Base-by-base conservation (phyloP, 2,113 vertebrate species). In the Eurystomus gularis region DNA sequence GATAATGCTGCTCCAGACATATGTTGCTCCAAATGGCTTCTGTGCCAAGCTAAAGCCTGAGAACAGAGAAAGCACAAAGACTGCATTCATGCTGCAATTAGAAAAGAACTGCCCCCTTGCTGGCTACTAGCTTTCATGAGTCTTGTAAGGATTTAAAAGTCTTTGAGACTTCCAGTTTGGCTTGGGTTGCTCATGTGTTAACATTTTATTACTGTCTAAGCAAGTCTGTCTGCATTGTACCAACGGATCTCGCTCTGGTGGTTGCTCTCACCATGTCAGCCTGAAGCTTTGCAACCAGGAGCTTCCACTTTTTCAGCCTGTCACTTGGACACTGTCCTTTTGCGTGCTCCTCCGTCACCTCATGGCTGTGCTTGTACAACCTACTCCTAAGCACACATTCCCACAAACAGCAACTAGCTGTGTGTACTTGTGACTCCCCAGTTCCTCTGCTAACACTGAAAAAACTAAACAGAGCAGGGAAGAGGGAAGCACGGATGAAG, bases 1-100 rank as follows among this genome's bases (percentile, higher is more conserved):
- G 97, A 99, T 99, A 85, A 99, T 99, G 97, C 99, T 99, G 93
- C 98, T 98, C 99, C 99, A 99, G 73, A 99, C 98, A 5, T 98
- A 99, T 0, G 99, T 99, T 72, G 99, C 99, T 86, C 99, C 98
- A 93, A 99, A 99, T 0, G 99, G 99, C 96, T 98, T 99, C 94
- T 99, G 99, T 7, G 98, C 99, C 98, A 99, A 98, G 92, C 98
- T 98, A 95, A 96, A 98, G 82, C 98, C 99, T 99, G 91, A 42
- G 66, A 31, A 89, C 25, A 35, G 24, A 77, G 14, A 90, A 78
- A 86, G 58, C 68, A 83, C 25, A 69, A 69, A 84, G 84, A 6
- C 0, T 29, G 65, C 65, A 89, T 84, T 89, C 49, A 39, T 23
- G 14, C 64, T 51, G 76, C 80, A 81, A 28, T 20, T 42, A 66